Percentiles rank a stretch among this genome's conserved stretches.
These are phyloP conservation scores for Eira barbara DNA, from an alignment of 2,113 vertebrate species.

Conservation along the genomic window DNA sequence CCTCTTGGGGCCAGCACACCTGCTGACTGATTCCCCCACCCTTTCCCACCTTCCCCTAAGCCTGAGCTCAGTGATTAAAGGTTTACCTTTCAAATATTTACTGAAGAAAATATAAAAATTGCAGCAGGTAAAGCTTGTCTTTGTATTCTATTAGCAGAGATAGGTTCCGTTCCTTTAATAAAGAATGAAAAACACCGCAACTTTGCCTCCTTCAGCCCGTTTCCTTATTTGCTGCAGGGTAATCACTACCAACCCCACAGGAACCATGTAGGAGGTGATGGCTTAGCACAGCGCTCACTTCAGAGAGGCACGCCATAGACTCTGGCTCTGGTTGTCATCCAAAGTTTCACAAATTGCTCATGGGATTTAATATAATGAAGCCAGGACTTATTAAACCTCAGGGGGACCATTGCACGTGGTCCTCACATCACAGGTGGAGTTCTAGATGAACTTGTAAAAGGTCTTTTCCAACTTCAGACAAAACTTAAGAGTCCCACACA, in stretches of 20 bases:
- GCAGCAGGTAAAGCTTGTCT: background rate
- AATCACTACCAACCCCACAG: background rate
- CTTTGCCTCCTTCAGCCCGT: background rate
- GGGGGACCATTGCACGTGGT: background rate
- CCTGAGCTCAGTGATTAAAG: slow-evolving; percentile 5
- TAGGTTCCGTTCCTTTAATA: background rate
- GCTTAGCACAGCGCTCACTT: background rate
- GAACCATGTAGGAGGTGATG: background rate
- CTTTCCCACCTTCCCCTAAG: background rate
- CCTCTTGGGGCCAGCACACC: background rate
- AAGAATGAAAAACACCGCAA: background rate
- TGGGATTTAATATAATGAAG: background rate
- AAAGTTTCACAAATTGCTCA: too few relatives aligned
- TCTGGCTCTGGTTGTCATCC: background rate
- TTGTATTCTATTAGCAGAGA: background rate
- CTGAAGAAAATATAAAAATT: slow-evolving; percentile 1
- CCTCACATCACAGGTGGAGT: background rate
- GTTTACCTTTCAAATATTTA: slow-evolving; percentile 36
- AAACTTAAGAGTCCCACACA: background rate
- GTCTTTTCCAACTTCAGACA: background rate
- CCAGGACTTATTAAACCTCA: background rate
- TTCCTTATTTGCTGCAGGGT: background rate
- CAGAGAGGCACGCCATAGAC: background rate
- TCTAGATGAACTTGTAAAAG: background rate
- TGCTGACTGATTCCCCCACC: background rate